A percentile compares a stretch with the other conserved stretches of the same genome.
phyloP scores from a whole-genome alignment of 1,140 invertebrate species.

The Habropoda laboriosa region DNA sequence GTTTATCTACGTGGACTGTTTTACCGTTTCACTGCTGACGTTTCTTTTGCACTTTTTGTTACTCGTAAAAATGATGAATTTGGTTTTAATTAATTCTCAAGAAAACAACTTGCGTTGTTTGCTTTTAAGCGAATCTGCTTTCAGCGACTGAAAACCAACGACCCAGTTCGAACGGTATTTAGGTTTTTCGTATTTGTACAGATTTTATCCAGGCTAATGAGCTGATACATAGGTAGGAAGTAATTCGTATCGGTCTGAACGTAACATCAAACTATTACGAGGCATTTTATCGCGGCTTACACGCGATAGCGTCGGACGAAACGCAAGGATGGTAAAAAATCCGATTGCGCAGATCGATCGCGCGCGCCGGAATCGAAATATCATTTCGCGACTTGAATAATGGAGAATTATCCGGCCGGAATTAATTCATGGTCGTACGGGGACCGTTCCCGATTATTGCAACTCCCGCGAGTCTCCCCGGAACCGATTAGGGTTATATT shows the following conservation, averaged over 20 bases:
- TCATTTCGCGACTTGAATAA: constrained; percentile 70
- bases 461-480: constrained; percentile 32
- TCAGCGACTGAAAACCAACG: too few relatives aligned
- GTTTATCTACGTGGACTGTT: too few relatives aligned
- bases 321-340: not conserved
- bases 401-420: constrained; percentile 69
- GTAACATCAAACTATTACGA: not conserved
- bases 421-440: constrained; percentile 64
- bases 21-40: too few relatives aligned
- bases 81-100: too few relatives aligned
- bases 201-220: not conserved
- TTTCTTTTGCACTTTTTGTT: too few relatives aligned
- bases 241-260: not conserved
- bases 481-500: constrained; percentile 58
- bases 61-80: too few relatives aligned
- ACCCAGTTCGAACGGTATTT: too few relatives aligned
- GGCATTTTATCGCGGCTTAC: not conserved
- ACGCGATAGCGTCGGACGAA: not conserved
- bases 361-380: constrained; percentile 53
- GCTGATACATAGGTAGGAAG: not conserved
- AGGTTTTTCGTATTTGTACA: not conserved
- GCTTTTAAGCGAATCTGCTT: too few relatives aligned
- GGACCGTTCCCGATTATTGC: constrained; percentile 63
- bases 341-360: constrained; percentile 37
- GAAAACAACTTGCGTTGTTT: too few relatives aligned